Base-by-base conservation (phyloP, 2,113 vertebrate species). In the Phrynosoma platyrhinos region DNA sequence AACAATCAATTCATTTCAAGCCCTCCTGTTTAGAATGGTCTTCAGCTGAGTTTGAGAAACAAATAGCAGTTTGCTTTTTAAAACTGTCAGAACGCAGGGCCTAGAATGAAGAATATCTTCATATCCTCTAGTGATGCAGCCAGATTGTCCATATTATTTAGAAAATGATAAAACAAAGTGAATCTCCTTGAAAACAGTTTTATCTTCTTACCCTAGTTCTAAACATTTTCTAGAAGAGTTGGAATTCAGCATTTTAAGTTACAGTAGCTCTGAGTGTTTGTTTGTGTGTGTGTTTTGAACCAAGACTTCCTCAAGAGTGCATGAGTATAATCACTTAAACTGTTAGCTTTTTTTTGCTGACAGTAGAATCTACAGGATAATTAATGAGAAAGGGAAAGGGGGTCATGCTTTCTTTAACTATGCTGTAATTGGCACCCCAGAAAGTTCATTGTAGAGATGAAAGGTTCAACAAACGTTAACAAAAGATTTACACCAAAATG, bases 11-110 rank as follows among this genome's bases (percentile, higher is more conserved):
- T 25, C 30, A 16, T 89, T 85, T 91, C 66, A 75, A 9, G 0
- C 1, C 3, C 58, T 42, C 14, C 0, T 53, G 74, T 74, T 88
- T 47, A 21, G 10, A 4, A 86, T 77, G 58, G 55, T 83, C 7
- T 1, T 76, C 71, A 1, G 64, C 69, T 89, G 16, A 87, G 77
- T 86, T 87, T 72, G 18, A 82, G 91, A 87, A 85, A 7, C 7
- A 84, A 12, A 21, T 0, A 32, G 52, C 32, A 16, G 18, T 47
- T 79, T 83, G 8, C 9, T 25, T 91, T 85, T 89, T 9, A 89
- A 90, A 7, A 2, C 2, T 84, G 4, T 6, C 16, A 86, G 90
- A 79, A 53, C 0, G 16, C 74, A 2, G 7, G 66, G 30, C 4
- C 87, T 9, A 82, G 18, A 91, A 86, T 68, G 81, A 93, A 3